Base-by-base conservation (phyloP, 2,797 vertebrate genomes). In the Cygnus olor region DNA sequence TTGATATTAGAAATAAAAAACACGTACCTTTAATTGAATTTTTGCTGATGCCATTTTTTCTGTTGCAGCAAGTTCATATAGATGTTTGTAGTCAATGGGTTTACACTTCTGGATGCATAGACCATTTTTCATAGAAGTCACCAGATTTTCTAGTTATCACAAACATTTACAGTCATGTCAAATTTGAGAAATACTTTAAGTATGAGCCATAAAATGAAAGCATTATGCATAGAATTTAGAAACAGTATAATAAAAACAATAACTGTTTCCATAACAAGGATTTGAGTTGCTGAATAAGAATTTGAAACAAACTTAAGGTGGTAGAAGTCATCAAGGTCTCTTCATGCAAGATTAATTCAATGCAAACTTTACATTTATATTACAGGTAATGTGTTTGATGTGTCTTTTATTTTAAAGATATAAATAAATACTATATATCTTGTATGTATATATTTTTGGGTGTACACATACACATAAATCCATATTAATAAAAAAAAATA, bases 11-110 rank as follows among this genome's bases (percentile, higher is more conserved):
- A 79, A 76, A 58, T 19, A n/a, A 70, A 49, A 88, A 64, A 9
- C 14, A 38, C 95, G 88, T 98, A 99, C 99, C 99, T 99, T 99
- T 96, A 98, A 94, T 51, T 98, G 98, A 93, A 98, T 98, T 89
- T 98, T 90, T 94, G 98, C 97, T 91, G 98, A 98, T 65, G 98
- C 95, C 89, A 96, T 96, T 90, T 98, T 99, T 95, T 98, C 98
- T 80, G 96, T 98, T 71, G 98, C 97, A 89, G 98, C 92, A 95
- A 99, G 96, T 49, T 98, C 98, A 78, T 94, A 96, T 7, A 99
- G 96, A 80, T 97, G 97, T 85, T 98, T 92, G 93, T 99, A 99
- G 94, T 99, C 98, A 86, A 97, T 95, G 30, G 98, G 98, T 96
- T 98, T 99, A 94, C 98, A 98, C 94, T 97, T 99, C 86, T 85